A percentile compares a stretch with the other conserved stretches of the same genome.
phyloP scores from a whole-genome alignment of 2,797 vertebrate genomes.

The Gymnocypris eckloni region DNA sequence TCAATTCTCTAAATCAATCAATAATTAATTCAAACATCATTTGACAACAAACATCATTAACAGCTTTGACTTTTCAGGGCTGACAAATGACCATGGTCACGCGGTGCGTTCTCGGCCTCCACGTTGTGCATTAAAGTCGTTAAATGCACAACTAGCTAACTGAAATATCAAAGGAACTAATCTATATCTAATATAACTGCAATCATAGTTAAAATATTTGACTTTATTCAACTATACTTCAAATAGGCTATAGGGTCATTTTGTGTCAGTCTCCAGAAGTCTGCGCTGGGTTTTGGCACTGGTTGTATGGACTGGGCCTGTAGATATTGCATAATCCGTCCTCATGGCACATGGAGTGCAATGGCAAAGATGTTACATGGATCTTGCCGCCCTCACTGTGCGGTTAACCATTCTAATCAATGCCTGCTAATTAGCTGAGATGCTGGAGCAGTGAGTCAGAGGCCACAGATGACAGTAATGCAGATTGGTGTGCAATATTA shows the following conservation, averaged over 20 bases:
- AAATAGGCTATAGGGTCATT: not conserved
- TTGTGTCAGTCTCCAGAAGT: not conserved
- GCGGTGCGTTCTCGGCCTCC: not conserved
- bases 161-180: not conserved
- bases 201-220: not conserved
- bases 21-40: too few relatives aligned
- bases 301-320: not conserved
- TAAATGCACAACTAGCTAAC: not conserved
- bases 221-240: not conserved
- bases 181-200: not conserved
- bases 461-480: conserved; percentile 13
- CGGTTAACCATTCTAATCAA: conserved; percentile 40
- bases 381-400: conserved; percentile 20
- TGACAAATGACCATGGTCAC: not conserved
- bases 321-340: not conserved
- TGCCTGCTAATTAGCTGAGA: conserved; percentile 38
- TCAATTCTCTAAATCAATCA: too few relatives aligned
- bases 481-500: not conserved
- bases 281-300: not conserved
- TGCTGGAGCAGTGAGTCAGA: conserved; percentile 13
- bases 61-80: not conserved
- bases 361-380: conserved; percentile 7
- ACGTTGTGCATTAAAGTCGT: not conserved
- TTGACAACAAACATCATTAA: not conserved
- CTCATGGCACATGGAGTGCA: not conserved